Evolutionary conservation across 2,888 invertebrate genomes (phyloP).

Genomic region (Meteorus cinctellus): DNA sequence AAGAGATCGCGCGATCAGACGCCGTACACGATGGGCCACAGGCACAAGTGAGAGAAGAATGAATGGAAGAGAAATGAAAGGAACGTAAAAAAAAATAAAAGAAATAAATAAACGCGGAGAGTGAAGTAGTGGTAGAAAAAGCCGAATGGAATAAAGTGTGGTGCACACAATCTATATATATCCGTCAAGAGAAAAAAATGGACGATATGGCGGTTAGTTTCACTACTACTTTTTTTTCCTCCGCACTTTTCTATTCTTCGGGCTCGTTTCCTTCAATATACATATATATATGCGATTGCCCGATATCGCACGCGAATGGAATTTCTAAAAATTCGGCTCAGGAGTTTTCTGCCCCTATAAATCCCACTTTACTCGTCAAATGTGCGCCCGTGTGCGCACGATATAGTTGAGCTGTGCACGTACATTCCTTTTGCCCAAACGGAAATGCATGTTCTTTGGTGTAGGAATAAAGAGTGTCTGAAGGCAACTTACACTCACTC

Average conservation of each 20-base stretch:
- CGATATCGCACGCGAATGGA: slow-evolving; percentile 44
- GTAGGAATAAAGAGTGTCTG: slow-evolving; percentile 19
- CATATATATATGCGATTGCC: slow-evolving; percentile 36
- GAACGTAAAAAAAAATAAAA: slow-evolving; percentile 30
- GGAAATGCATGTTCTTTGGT: slow-evolving; percentile 34
- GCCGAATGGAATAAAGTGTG: background rate
- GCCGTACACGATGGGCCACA: slow-evolving; percentile 9
- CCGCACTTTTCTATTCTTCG: background rate
- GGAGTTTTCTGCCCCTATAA: slow-evolving; percentile 39
- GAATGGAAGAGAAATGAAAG: slow-evolving; percentile 15
- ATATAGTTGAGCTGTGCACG: slow-evolving; percentile 23
- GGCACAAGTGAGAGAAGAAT: slow-evolving; percentile 15
- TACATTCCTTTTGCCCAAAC: slow-evolving; percentile 20
- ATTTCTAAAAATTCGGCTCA: slow-evolving; percentile 47
- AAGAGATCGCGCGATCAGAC: slow-evolving; percentile 34
- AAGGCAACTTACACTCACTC: slow-evolving; percentile 24
- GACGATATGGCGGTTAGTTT: background rate
- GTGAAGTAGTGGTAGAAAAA: background rate
- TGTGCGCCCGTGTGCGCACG: slow-evolving; percentile 21
- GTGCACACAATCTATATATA: background rate
- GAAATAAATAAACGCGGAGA: background rate
- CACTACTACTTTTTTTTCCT: background rate
- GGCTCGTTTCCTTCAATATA: background rate
- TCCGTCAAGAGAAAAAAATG: background rate
- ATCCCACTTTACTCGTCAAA: slow-evolving; percentile 31